A percentile compares a stretch with the other conserved stretches of the same genome.
phyloP scores from a whole-genome alignment of 2,888 invertebrate genomes.

The Marasmarcha lunaedactyla region DNA sequence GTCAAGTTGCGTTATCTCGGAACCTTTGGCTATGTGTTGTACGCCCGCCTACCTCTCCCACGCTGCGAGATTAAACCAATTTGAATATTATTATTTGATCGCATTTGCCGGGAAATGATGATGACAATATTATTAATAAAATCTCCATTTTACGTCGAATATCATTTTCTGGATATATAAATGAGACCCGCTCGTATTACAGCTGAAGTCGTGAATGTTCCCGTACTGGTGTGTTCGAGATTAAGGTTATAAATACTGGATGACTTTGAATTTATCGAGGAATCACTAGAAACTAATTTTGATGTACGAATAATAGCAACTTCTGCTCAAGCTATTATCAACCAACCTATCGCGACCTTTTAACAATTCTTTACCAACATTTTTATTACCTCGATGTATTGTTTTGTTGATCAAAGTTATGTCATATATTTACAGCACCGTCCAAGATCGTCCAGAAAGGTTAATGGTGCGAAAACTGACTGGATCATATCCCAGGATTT shows the following conservation, averaged over 20 bases:
- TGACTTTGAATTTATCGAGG: no score
- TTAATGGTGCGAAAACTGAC: conserved; percentile 70
- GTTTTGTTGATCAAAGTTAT: neutral
- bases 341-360: no score
- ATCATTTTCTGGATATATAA: conserved; percentile 2
- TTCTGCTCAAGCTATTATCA: no score
- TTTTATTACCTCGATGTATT: no score
- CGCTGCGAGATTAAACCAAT: conserved; percentile 26
- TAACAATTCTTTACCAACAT: no score
- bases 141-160: neutral
- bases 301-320: no score
- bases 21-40: conserved; percentile 36
- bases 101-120: neutral
- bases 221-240: no score
- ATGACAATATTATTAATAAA: conserved; percentile 1
- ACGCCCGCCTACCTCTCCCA: conserved; percentile 51
- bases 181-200: conserved; percentile 2
- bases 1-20: conserved; percentile 50
- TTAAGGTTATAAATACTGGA: no score
- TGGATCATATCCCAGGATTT: conserved; percentile 66
- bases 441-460: conserved; percentile 47
- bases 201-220: conserved; percentile 5
- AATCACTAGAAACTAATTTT: no score
- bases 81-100: conserved; percentile 6
- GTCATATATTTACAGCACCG: conserved; percentile 45